Evolutionary conservation across 2,797 vertebrate genomes (phyloP), one percentile per base, ranked within the genome.

Genomic region (Alauda arvensis): DNA sequence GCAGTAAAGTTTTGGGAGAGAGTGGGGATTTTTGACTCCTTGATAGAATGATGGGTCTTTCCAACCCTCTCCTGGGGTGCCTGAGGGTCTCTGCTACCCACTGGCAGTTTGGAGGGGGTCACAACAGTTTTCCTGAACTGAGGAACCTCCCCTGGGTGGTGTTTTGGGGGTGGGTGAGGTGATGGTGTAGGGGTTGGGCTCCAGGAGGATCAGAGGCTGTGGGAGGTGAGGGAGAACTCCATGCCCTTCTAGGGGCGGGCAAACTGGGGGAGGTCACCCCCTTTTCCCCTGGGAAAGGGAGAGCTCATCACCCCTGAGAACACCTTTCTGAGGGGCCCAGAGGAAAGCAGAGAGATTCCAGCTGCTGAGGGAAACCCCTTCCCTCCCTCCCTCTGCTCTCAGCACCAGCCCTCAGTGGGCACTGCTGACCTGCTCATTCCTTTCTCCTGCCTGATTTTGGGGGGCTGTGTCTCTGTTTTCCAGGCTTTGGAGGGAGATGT

Each of bases 41-140:
- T 61, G 9, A 1, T 14, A 17, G 7, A 1, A 9, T 6, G 7
- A 15, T 39, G 40, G 2, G 24, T 49, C 18, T 59, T 59, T 43
- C 9, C 34, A 9, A 33, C 7, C 12, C 1, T 0, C 16, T 74
- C 4, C 14, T 3, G 4, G 8, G 39, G 0, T 67, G 23, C 3
- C 62, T 17, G 57, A 59, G 31, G 31, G 25, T 74, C 52, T 59
- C 40, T 37, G 28, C 19, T 68, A 46, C 57, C 18, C 21, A 1
- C 3, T 28, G 61, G 25, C 0, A 1, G 6, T 9, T 52, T 7
- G 6, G 12, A 13, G 25, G 4, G 24, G 4, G 0, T 33, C 14
- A 31, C 33, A 31, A 6, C 60, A 46, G 26, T 78, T 87, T 90
- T 59, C 72, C 21, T 59, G 43, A 42, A 37, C 46, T 63, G 20